Percentiles rank a stretch among this genome's conserved stretches.
Evolutionary conservation across 2,113 vertebrate species (phyloP).

Genomic region (Tragelaphus strepsiceros): DNA sequence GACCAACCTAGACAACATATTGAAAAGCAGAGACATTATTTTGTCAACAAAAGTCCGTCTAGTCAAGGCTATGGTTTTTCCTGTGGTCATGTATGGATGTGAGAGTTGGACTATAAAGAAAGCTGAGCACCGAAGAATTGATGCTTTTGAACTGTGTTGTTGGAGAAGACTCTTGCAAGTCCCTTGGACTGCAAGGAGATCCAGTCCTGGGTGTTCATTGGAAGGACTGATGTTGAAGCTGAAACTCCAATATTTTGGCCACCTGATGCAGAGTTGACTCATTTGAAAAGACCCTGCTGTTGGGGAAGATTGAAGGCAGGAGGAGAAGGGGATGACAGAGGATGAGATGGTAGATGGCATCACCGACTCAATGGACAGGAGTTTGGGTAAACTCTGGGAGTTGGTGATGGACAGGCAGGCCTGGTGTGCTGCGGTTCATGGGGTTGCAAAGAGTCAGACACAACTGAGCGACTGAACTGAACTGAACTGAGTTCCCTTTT

Average conservation of each 20-base stretch:
- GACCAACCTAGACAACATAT: no score
- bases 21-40: no score
- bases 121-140: neutral
- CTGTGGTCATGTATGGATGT: neutral
- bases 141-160: neutral
- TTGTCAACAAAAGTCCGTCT: neutral
- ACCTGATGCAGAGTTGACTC: neutral
- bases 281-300: neutral
- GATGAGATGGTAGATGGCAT: neutral
- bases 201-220: neutral
- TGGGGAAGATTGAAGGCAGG: neutral
- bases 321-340: fast-evolving
- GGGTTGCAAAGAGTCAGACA: neutral
- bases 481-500: neutral
- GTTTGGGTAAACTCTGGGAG: neutral
- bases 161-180: neutral
- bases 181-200: neutral
- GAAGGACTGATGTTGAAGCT: neutral
- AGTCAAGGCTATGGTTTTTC: neutral
- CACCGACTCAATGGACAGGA: neutral
- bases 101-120: no score
- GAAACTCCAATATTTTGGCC: neutral
- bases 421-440: neutral
- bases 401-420: neutral
- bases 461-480: neutral